These are phyloP conservation scores for Bos javanicus DNA, from an alignment of 2,113 vertebrate species.

Conservation along the genomic window DNA sequence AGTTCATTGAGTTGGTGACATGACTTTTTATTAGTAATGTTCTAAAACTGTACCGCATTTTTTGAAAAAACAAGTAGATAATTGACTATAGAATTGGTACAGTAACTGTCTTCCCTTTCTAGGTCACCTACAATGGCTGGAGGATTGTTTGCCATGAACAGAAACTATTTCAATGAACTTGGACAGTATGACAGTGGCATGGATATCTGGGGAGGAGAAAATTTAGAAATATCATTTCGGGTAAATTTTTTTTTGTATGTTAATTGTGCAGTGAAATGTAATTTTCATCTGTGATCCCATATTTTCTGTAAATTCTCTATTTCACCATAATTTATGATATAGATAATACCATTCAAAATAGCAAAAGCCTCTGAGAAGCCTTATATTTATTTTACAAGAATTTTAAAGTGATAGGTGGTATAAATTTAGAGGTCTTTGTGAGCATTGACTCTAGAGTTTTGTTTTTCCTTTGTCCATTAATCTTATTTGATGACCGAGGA, in stretches of 20 bases:
- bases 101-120: not conserved
- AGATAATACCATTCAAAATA: not conserved
- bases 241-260: slow-evolving; percentile 77
- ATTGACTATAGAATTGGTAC: not conserved
- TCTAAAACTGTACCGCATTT: not conserved
- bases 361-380: not conserved
- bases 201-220: slow-evolving; percentile 99
- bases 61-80: not conserved
- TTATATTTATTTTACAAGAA: not conserved
- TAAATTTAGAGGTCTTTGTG: not conserved
- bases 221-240: slow-evolving; percentile 98
- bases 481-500: not conserved
- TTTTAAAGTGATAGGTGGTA: not conserved
- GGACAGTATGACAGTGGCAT: slow-evolving; percentile 97
- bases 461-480: not conserved
- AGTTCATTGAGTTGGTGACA: not conserved
- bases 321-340: not conserved
- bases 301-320: not conserved
- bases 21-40: not conserved
- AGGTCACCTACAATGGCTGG: slow-evolving; percentile 99
- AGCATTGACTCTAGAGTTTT: not conserved
- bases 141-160: slow-evolving; percentile 96
- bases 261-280: not conserved
- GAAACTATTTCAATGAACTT: slow-evolving; percentile 93
- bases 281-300: not conserved